Evolutionary conservation across 2,797 vertebrate species (phyloP), one percentile per base, ranked within the genome.

Genomic region (Spheniscus humboldti): DNA sequence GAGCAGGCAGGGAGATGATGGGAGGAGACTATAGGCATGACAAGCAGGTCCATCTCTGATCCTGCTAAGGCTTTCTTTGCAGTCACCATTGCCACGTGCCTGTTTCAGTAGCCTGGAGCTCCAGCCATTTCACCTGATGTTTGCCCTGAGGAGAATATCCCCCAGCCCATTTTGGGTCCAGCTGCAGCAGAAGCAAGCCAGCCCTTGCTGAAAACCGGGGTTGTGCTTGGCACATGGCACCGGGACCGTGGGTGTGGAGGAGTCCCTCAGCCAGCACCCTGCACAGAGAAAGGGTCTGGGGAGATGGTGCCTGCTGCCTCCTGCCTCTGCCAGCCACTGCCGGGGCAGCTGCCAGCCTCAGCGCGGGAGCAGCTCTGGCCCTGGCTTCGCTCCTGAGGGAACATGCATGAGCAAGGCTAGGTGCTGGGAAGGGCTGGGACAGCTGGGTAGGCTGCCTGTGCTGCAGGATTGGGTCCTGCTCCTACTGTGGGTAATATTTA

Each of bases 251-350:
- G 31, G 11, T 59, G 45, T 2, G 0, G 62, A 52, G 66, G 28
- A 53, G 18, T 16, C 74, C 50, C 82, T 43, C 30, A 25, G 48
- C 28, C 53, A 9, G 28, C 4, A 4, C 20, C 68, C n/a, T 18
- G 37, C 45, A 17, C 20, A 13, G 57, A n/a, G 30, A 28, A 35
- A 5, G 37, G 45, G 39, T 17, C 43, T 37, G n/a, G 50, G 45
- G n/a, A 3, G 24, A 20, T 3, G 13, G 31, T 5, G 2, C 35
- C 60, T 0, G 0, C 35, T 67, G 48, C 35, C 48, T 67, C 25
- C 37, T 35, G 45, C 48, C 41, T 33, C 45, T 39, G 12, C 37
- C 75, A 45, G 59, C 53, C 4, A 1, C 60, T 62, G 33, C 68
- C 60, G 5, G 2, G 39, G 52, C 28, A 45, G 45, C 57, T 41